Conservation (phyloP, 2,113 vertebrate genomes). For the Mandrillus leucophaeus region DNA sequence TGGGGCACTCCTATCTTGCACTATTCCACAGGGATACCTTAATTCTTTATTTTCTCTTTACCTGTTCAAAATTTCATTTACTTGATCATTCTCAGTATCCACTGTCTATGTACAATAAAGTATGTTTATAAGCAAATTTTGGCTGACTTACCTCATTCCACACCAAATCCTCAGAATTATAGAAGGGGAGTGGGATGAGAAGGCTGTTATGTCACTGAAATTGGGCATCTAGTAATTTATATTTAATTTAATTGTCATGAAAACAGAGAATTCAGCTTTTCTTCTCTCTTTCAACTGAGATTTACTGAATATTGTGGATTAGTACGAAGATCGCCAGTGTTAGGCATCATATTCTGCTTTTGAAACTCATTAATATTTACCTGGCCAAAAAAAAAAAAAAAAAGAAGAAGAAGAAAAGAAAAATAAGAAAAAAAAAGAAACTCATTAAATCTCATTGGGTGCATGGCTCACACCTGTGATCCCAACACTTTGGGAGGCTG, state of each 20-base stretch:
- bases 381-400: too few species aligned
- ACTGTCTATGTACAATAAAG: slow-evolving; percentile 64
- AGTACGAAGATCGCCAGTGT: rapidly evolving
- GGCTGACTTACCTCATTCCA: neutral
- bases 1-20: neutral
- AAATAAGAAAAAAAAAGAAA: too few species aligned
- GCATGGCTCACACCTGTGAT: too few species aligned
- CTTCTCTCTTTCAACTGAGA: neutral
- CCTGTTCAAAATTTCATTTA: neutral
- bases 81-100: neutral
- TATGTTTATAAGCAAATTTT: slow-evolving; percentile 5
- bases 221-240: neutral
- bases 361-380: neutral
- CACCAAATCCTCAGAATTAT: neutral
- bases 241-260: neutral
- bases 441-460: too few species aligned
- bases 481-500: too few species aligned
- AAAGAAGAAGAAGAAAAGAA: too few species aligned
- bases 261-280: neutral
- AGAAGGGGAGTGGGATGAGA: neutral
- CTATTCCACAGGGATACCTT: neutral
- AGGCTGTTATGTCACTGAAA: neutral
- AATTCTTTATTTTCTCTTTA: neutral
- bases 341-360: neutral
- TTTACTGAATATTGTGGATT: neutral